Evolutionary conservation across 2,888 invertebrate genomes (phyloP).

Genomic region (Pterostichus madidus): DNA sequence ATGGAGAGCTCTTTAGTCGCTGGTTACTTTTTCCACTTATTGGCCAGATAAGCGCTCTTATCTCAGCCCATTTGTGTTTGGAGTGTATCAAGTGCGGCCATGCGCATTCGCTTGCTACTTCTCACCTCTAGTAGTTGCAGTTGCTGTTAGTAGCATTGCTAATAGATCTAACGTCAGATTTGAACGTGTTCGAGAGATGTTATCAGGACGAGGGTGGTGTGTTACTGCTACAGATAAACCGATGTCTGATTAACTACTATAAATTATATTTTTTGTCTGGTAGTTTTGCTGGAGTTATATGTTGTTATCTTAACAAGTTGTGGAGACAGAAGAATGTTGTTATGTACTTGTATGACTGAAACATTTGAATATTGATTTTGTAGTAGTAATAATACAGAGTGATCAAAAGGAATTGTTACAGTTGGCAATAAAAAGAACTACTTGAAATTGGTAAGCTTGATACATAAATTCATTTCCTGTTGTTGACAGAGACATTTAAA

Average conservation of each 20-base stretch:
- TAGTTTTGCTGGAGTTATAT: neutral
- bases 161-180: neutral
- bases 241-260: constrained; percentile 12
- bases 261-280: constrained; percentile 26
- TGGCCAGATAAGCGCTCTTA: constrained; percentile 51
- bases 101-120: constrained; percentile 28
- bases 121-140: constrained; percentile 33
- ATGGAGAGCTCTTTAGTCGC: constrained; percentile 35
- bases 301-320: constrained; percentile 14
- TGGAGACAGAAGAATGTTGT: too few relatives aligned
- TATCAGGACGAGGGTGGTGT: constrained; percentile 39
- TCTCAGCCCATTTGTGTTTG: constrained; percentile 53
- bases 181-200: neutral
- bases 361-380: too few relatives aligned
- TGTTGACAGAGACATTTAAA: too few relatives aligned
- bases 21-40: constrained; percentile 58
- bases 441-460: too few relatives aligned
- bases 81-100: constrained; percentile 44
- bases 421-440: too few relatives aligned
- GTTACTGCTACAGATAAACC: constrained; percentile 7
- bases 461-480: too few relatives aligned
- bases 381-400: too few relatives aligned
- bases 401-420: too few relatives aligned
- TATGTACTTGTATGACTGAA: too few relatives aligned
- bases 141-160: neutral